Percentiles rank a stretch among this genome's conserved stretches.
Evolutionary conservation across 2,113 vertebrate species (phyloP).

Genomic region (Promerops cafer): DNA sequence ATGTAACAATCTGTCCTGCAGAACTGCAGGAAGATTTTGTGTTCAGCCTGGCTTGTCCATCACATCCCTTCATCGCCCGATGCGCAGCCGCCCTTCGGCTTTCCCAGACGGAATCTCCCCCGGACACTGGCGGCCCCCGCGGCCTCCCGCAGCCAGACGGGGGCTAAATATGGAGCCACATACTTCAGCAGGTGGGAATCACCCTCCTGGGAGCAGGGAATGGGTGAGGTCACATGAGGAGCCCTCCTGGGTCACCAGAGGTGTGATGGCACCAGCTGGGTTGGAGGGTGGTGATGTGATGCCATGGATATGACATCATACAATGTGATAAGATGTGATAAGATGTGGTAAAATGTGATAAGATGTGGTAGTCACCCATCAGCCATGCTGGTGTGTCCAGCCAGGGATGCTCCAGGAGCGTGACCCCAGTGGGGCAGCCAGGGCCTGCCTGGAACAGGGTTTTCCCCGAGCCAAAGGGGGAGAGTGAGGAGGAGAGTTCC

Average conservation of each 20-base stretch:
- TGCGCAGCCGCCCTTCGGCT: neutral
- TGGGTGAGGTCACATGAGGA: neutral
- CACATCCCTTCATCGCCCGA: neutral
- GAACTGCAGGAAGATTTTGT: neutral
- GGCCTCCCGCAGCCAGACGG: neutral
- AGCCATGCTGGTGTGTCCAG: fast-evolving
- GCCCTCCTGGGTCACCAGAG: fast-evolving
- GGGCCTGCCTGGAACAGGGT: neutral
- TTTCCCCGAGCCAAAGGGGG: neutral
- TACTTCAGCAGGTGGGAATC: neutral
- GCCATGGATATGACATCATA: too few species aligned
- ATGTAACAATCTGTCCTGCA: constrained; percentile 6
- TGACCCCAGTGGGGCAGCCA: fast-evolving
- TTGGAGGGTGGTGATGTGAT: fast-evolving
- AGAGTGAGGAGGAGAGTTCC: neutral
- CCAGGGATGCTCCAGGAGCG: fast-evolving
- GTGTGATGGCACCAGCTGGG: neutral
- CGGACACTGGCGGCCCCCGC: fast-evolving
- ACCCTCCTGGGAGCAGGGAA: neutral
- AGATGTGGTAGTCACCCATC: fast-evolving
- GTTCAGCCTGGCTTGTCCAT: neutral
- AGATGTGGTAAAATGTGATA: neutral
- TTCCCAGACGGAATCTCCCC: neutral
- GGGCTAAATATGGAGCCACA: fast-evolving
- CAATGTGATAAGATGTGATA: neutral